These are phyloP conservation scores for Hemiprocne comata DNA, from an alignment of 2,113 vertebrate genomes.

Conservation along the genomic window DNA sequence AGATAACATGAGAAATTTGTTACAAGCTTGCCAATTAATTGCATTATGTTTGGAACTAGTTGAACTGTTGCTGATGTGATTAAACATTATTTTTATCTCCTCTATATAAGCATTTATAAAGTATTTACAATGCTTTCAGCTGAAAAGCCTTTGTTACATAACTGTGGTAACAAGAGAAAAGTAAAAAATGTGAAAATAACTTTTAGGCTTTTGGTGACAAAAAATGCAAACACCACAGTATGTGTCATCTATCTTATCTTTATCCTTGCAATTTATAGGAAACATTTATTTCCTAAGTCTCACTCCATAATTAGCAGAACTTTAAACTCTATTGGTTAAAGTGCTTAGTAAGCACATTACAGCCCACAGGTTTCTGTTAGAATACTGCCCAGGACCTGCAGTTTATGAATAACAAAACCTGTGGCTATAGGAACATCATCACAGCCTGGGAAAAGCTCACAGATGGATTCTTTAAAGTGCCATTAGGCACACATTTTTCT, in stretches of 20 bases:
- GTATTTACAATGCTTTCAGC: not conserved
- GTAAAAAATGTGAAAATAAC: not conserved
- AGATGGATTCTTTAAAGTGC: not conserved
- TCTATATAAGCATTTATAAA: not conserved
- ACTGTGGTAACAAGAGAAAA: not conserved
- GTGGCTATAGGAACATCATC: not conserved
- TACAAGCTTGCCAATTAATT: slow-evolving; percentile 27
- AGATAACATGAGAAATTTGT: not conserved
- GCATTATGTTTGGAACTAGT: slow-evolving; percentile 14
- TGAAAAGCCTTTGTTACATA: not conserved
- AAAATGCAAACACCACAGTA: not conserved
- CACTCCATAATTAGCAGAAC: slow-evolving; percentile 11
- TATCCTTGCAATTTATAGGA: slow-evolving; percentile 37
- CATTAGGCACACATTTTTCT: not conserved
- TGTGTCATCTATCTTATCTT: not conserved
- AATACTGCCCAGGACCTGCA: slow-evolving; percentile 29
- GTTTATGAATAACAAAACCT: slow-evolving; percentile 21
- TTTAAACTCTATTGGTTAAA: slow-evolving; percentile 23
- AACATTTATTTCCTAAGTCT: slow-evolving; percentile 24
- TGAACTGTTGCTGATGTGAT: slow-evolving; percentile 20
- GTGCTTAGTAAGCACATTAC: slow-evolving; percentile 53
- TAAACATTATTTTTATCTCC: slow-evolving; percentile 10
- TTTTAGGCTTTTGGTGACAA: not conserved
- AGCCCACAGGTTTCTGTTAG: not conserved
- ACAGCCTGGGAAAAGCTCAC: not conserved